Base-by-base conservation (phyloP, 2,888 invertebrate species). In the Campoplex capitator region DNA sequence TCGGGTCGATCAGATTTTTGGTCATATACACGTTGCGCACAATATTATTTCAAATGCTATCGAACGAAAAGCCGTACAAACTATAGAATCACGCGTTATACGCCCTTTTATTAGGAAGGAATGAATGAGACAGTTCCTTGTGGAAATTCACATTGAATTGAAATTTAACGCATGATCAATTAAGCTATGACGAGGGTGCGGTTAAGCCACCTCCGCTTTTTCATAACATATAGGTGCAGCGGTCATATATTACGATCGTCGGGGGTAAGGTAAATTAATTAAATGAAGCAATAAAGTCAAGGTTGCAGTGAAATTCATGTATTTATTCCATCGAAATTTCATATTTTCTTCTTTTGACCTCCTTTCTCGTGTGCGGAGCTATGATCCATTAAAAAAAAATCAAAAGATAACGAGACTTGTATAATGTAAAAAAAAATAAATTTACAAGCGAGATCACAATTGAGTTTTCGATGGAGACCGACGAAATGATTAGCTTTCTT, bases 261-360 rank as follows among this genome's bases (percentile, higher is more conserved):
- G 18, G 11, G 71, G 58, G 62, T 65, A 35, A 80, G 86, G 86
- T 76, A 76, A 18, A 51, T 67, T 48, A 38, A 73, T 23, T 42
- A 16, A 58, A 67, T 45, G 6, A 54, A 48, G 23, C 13, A 58
- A 2, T 48, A 58, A 32, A 68, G 18, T 51, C 45, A 75, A 78
- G 58, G 79, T 76, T 86, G 83, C 83, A 79, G 83, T 86, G 86
- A 85, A 85, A 87, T 80, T 86, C 84, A 71, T 83, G 86, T 88
- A 75, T 88, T 88, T 88, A 84, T 82, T 84, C 74, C 86, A 86
- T 88, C 88, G 86, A 79, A 68, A 74, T 28, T 83, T 45, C 3
- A 51, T 78, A 18, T 83, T 35, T 28, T 58, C 71, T 81, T 70
- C 51, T 8, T 68, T 74, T 67, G n/a, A 82, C 77, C 67, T 48